Conservation (phyloP, 35 echinoderm and acorn worm species). For the Heliocidaris erythrogramma region DNA sequence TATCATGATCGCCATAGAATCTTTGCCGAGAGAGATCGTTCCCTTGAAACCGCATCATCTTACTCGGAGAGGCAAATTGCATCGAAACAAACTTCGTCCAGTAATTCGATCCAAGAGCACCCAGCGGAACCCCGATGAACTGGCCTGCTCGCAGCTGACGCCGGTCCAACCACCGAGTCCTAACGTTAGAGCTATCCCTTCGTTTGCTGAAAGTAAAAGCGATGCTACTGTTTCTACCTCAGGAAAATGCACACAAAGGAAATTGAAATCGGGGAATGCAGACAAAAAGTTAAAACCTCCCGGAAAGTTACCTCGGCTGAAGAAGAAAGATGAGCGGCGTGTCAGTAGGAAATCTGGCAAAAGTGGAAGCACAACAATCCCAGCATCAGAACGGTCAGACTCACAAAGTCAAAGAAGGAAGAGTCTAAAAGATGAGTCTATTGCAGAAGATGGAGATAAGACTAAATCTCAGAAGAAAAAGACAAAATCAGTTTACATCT, state of each 20-base stretch:
- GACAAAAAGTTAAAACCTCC: background rate
- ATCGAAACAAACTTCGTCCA: constrained; percentile 13
- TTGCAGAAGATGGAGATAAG: background rate
- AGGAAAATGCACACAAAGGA: background rate
- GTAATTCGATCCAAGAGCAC: background rate
- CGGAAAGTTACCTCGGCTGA: constrained; percentile 15
- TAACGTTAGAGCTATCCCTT: background rate
- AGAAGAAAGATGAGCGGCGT: background rate
- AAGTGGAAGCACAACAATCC: background rate
- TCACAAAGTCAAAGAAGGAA: background rate
- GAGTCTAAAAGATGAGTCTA: background rate
- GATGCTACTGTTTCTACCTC: background rate
- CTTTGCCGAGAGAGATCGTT: background rate
- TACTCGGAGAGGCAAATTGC: constrained; percentile 14
- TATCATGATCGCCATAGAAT: constrained; percentile 24
- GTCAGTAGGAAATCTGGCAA: background rate
- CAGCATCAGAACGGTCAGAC: background rate
- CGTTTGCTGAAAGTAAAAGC: background rate
- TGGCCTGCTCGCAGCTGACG: background rate
- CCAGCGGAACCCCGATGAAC: background rate
- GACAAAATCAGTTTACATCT: constrained; percentile 60
- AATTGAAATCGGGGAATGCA: background rate
- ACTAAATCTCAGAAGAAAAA: constrained; percentile 44
- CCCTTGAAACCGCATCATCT: background rate
- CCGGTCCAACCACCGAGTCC: background rate